Conservation (phyloP, 2,797 vertebrate genomes). For the Fistularia commersonii region DNA sequence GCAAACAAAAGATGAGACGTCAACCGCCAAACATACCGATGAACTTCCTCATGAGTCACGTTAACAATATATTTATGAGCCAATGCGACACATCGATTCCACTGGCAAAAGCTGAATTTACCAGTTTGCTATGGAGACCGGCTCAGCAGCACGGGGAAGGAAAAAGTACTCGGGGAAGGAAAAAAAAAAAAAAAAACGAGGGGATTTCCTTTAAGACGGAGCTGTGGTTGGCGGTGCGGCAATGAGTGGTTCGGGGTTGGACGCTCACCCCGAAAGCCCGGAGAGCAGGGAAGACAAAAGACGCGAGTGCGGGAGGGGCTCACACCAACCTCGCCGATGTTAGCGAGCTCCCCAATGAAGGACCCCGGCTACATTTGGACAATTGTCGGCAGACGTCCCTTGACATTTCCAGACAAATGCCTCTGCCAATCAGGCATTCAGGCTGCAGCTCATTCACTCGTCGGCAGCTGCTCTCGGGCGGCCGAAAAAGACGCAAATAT, state of each 20-base stretch:
- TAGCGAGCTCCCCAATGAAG: conserved; percentile 40
- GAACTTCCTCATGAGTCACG: conserved; percentile 33
- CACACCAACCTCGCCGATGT: conserved; percentile 24
- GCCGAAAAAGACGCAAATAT: conserved; percentile 40
- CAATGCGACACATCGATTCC: conserved; percentile 34
- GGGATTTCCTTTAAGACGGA: conserved; percentile 53
- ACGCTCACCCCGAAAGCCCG: conserved; percentile 34
- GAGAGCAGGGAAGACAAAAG: conserved; percentile 48
- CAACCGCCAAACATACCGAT: conserved; percentile 26
- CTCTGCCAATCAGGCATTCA: conserved; percentile 71
- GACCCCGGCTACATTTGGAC: conserved; percentile 55
- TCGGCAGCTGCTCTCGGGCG: conserved; percentile 62
- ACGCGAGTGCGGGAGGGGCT: conserved; percentile 1
- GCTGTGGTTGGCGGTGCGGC: conserved; percentile 18
- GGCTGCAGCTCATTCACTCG: conserved; percentile 48
- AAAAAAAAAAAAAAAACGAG: conserved; percentile 20
- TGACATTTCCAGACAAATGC: conserved; percentile 63
- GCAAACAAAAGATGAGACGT: conserved; percentile 37
- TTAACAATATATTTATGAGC: conserved; percentile 31
- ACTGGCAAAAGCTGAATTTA: conserved; percentile 41
- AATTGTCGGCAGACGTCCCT: conserved; percentile 66
- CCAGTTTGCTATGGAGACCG: conserved; percentile 59
- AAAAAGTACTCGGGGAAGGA: conserved; percentile 8
- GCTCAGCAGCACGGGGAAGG: conserved; percentile 35
- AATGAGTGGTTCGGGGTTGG: conserved; percentile 25